Evolutionary conservation across 2,888 invertebrate species (phyloP).

Genomic region (Quadroppia sp.): DNA sequence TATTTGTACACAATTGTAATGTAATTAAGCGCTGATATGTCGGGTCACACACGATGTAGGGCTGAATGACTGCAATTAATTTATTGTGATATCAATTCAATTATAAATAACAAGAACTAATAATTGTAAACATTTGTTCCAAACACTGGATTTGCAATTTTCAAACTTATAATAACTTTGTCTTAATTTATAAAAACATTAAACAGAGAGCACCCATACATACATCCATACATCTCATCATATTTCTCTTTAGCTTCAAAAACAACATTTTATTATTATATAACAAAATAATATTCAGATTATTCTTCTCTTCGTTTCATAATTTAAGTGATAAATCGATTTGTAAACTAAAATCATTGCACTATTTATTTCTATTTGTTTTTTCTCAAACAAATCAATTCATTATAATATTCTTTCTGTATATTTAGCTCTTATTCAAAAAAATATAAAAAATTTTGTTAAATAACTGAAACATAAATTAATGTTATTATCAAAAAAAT

Average conservation of each 20-base stretch:
- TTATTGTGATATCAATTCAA: slow-evolving; percentile 33
- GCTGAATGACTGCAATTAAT: slow-evolving; percentile 24
- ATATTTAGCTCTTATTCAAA: not conserved
- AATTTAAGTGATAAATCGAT: not conserved
- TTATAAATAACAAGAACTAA: not conserved
- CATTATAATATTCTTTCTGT: not conserved
- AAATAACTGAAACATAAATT: not conserved
- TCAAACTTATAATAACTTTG: not conserved
- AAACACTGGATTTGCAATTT: not conserved
- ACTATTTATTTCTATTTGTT: slow-evolving; percentile 13
- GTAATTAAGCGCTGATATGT: slow-evolving; percentile 35
- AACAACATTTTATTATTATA: not conserved
- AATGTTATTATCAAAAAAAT: not conserved
- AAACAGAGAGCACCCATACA: not conserved
- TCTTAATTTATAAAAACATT: not conserved
- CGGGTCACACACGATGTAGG: slow-evolving; percentile 27
- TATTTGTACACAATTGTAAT: slow-evolving; percentile 32
- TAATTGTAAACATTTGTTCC: slow-evolving; percentile 29
- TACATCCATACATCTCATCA: not conserved
- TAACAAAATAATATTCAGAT: not conserved
- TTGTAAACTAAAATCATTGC: slow-evolving; percentile 16
- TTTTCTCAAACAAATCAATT: not conserved
- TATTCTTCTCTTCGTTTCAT: not conserved
- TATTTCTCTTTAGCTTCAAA: not conserved
- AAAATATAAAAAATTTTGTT: not conserved